A percentile compares a stretch with the other conserved stretches of the same genome.
These are phyloP conservation scores for Oriolus oriolus DNA, from an alignment of 2,113 vertebrate genomes.

Conservation along the genomic window DNA sequence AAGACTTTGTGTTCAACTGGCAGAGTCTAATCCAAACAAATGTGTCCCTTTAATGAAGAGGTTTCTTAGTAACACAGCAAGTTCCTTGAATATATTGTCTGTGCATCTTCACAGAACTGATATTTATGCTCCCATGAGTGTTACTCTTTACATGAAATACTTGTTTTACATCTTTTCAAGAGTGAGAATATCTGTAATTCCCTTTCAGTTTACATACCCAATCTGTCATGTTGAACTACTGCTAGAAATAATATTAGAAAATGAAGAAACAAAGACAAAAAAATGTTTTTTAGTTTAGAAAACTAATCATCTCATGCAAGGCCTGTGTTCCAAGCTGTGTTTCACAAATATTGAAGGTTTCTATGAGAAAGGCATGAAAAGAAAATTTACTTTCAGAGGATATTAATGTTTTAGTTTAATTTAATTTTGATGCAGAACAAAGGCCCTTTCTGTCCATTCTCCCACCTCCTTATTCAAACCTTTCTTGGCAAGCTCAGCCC, in stretches of 20 bases:
- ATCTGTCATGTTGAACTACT: not conserved
- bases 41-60: slow-evolving; percentile 19
- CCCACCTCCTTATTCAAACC: not conserved
- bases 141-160: not conserved
- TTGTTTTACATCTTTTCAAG: not conserved
- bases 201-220: not conserved
- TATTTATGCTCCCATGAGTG: not conserved
- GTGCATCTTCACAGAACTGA: not conserved
- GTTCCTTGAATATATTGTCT: not conserved
- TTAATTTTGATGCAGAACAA: not conserved
- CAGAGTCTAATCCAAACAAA: slow-evolving; percentile 33
- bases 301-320: not conserved
- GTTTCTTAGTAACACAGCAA: not conserved
- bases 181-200: not conserved
- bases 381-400: not conserved
- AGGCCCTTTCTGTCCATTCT: not conserved
- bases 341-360: not conserved
- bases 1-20: not conserved
- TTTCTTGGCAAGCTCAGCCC: not conserved
- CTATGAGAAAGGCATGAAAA: not conserved
- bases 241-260: not conserved
- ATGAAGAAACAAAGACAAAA: not conserved
- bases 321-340: not conserved
- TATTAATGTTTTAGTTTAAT: not conserved
- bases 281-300: not conserved